Evolutionary conservation across 30 jellyfish, hydroid and myxozoan genomes (phyloP), one percentile per base, ranked within the genome.

Genomic region (Nemopilema nomurai): DNA sequence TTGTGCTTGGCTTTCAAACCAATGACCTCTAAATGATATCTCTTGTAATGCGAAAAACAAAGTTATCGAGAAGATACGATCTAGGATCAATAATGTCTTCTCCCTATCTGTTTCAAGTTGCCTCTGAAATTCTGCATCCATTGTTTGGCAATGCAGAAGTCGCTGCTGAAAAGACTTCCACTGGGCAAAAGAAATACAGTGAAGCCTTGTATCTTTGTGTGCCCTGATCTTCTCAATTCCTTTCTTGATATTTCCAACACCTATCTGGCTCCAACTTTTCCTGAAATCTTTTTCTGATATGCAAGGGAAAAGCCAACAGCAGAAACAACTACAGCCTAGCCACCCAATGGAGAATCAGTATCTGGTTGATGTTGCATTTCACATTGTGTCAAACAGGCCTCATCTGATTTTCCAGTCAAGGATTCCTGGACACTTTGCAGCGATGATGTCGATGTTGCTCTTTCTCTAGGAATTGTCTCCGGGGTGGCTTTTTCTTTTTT

Each of bases 11-110:
- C 91, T 82, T 41, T 31, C 91, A 53, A 65, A 71, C 24, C 77
- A 86, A 41, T 82, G 86, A 82, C 84, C 85, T 41, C 91, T 82
- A 66, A 82, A 68, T 6, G 91, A 25, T 1, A 84, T 84, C 49
- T 27, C 92, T 84, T 84, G 81, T 49, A 84, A 49, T 50, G 92
- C 92, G 80, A 84, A 73, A 49, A 73, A 84, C 81, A 84, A 64
- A 25, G 92, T 84, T 73, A 27, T 79, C 23, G 87, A 70, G 63
- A 84, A 84, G 51, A 84, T 62, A 3, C 87, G 81, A 64, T 41
- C 57, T 41, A 41, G 57, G 57, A 41, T 41, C 57, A 41, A 41
- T 41, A 41, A 41, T 41, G 57, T 41, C 57, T 41, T 41, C 57
- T 41, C 57, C 57, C 57, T 41, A 41, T 41, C 57, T 41, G 57